Percentiles rank a stretch among this genome's conserved stretches.
Evolutionary conservation across 2,113 vertebrate genomes (phyloP).

Genomic region (Gila orcuttii): DNA sequence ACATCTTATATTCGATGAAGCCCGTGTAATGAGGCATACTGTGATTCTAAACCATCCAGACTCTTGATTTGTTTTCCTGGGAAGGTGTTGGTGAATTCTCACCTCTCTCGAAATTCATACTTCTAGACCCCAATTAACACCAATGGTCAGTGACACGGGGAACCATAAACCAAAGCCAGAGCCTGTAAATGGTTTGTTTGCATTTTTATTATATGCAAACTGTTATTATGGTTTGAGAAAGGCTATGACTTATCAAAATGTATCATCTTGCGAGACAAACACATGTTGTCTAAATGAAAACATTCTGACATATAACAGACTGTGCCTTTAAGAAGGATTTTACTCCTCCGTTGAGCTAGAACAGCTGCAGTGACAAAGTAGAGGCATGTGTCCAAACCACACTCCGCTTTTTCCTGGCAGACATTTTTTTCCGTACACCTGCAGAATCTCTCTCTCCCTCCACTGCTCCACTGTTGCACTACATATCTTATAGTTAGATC

Average conservation of each 20-base stretch:
- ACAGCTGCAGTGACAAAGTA: constrained; percentile 23
- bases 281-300: constrained; percentile 9
- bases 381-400: constrained; percentile 38
- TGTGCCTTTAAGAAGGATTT: constrained; percentile 21
- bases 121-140: background rate
- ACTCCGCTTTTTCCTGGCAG: constrained; percentile 52
- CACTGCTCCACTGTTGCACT: background rate
- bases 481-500: background rate
- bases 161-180: constrained; percentile 21
- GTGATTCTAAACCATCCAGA: constrained; percentile 6
- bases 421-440: constrained; percentile 50
- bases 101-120: background rate
- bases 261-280: constrained; percentile 9
- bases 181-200: constrained; percentile 17
- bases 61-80: constrained; percentile 12
- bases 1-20: background rate
- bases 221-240: background rate
- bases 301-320: constrained; percentile 7
- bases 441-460: constrained; percentile 44
- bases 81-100: background rate
- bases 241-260: background rate
- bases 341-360: constrained; percentile 16
- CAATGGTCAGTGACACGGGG: background rate
- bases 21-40: background rate
- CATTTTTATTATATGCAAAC: constrained; percentile 3